A percentile compares a stretch with the other conserved stretches of the same genome.
Evolutionary conservation across 2,113 vertebrate species (phyloP).

Genomic region (Opisthocomus hoazin): DNA sequence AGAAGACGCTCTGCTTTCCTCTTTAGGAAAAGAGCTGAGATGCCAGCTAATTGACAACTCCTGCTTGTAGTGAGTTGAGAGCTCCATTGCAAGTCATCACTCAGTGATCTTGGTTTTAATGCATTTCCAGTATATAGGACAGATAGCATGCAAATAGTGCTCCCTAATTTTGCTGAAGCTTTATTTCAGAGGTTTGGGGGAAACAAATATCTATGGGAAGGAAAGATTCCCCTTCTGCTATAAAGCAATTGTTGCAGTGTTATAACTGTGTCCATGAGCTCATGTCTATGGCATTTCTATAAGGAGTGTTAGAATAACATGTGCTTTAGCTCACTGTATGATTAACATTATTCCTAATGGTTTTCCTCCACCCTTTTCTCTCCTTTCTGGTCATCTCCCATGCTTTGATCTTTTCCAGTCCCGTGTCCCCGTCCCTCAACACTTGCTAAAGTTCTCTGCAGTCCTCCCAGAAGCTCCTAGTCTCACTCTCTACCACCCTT

Average conservation of each 20-base stretch:
- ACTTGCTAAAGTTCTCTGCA: neutral
- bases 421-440: neutral
- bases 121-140: neutral
- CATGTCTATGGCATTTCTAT: neutral
- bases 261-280: neutral
- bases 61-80: neutral
- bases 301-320: neutral
- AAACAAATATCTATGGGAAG: neutral
- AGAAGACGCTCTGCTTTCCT: neutral
- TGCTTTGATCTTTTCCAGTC: neutral
- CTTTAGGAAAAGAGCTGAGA: neutral
- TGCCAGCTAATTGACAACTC: neutral
- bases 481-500: neutral
- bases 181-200: neutral
- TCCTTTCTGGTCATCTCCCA: neutral
- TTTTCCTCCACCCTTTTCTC: neutral
- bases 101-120: neutral
- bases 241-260: neutral
- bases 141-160: neutral
- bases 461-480: neutral
- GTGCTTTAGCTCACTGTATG: neutral
- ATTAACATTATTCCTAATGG: rapidly evolving
- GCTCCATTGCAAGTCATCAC: neutral
- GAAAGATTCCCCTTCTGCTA: neutral
- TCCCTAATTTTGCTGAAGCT: neutral